phyloP scores from a whole-genome alignment of 1,140 invertebrate genomes.

The Drosophila suzukii region DNA sequence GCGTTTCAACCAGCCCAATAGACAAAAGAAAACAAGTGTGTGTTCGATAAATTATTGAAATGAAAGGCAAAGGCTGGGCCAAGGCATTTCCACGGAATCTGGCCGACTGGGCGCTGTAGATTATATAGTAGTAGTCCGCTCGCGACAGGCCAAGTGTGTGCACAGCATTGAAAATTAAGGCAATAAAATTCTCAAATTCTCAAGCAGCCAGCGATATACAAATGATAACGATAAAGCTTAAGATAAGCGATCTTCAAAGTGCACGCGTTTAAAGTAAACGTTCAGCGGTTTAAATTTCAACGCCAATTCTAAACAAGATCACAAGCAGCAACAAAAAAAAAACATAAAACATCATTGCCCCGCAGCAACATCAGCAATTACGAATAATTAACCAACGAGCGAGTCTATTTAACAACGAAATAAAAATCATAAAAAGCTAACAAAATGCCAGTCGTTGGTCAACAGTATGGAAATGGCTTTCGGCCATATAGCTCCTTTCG shows the following conservation, averaged over 20 bases:
- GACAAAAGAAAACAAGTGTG: conserved; percentile 17
- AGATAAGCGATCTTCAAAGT: conserved; percentile 61
- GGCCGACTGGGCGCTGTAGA: conserved; percentile 7
- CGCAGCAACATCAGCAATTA: conserved; percentile 39
- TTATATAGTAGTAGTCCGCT: conserved; percentile 26
- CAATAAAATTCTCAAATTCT: conserved; percentile 27
- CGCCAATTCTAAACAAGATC: conserved; percentile 46
- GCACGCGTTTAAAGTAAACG: conserved; percentile 74
- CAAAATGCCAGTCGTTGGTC: conserved; percentile 83
- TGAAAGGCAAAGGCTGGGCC: conserved; percentile 33
- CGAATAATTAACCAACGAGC: conserved; percentile 54
- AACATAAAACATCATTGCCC: conserved; percentile 15
- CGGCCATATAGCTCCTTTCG: conserved; percentile 83
- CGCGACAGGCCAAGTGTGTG: conserved; percentile 52
- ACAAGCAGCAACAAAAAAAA: conserved; percentile 8
- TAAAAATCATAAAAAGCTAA: conserved; percentile 49
- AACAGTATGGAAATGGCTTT: conserved; percentile 75
- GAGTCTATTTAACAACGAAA: conserved; percentile 42
- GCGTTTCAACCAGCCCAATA: conserved; percentile 9
- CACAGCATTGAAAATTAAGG: conserved; percentile 68
- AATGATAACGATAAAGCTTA: conserved; percentile 55
- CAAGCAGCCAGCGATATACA: conserved; percentile 38
- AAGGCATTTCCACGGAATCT: conserved; percentile 7
- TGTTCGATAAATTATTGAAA: conserved; percentile 63
- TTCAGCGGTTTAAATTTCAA: conserved; percentile 70